Evolutionary conservation across 2,797 vertebrate species (phyloP).

Genomic region (Dermochelys coriacea): DNA sequence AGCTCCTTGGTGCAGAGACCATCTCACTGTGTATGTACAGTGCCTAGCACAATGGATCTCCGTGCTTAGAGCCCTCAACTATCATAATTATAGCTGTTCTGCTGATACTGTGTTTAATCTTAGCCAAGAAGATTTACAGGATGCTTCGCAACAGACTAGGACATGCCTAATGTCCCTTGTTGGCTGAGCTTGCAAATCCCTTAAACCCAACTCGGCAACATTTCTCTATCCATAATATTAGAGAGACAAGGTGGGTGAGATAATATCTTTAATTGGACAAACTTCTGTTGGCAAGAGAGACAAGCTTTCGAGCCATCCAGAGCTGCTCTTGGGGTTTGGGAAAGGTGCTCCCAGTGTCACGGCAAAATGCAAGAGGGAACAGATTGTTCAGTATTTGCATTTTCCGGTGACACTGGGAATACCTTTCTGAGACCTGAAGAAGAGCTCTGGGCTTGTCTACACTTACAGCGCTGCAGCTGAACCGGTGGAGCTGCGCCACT

Average conservation of each 20-base stretch:
- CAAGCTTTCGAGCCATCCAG: too few species aligned
- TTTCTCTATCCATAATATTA: neutral
- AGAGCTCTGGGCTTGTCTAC: too few species aligned
- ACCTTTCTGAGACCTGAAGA: too few species aligned
- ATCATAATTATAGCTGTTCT: neutral
- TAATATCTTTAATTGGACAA: neutral
- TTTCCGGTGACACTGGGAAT: too few species aligned
- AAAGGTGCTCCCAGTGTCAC: too few species aligned
- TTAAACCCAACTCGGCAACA: neutral
- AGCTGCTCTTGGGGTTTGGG: too few species aligned
- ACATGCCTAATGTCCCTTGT: neutral
- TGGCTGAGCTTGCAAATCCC: neutral
- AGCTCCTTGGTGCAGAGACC: neutral
- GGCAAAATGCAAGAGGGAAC: too few species aligned
- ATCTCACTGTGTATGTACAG: neutral
- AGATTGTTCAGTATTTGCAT: too few species aligned
- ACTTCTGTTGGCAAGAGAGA: neutral
- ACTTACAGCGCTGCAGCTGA: too few species aligned
- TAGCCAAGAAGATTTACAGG: neutral
- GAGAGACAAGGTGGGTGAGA: neutral
- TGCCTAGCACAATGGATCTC: neutral
- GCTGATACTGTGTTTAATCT: neutral
- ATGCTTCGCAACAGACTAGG: neutral
- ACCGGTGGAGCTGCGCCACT: too few species aligned
- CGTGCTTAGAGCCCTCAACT: neutral